Conservation (phyloP, 1,140 invertebrate genomes). For the Tetranychus cinnabarinus region DNA sequence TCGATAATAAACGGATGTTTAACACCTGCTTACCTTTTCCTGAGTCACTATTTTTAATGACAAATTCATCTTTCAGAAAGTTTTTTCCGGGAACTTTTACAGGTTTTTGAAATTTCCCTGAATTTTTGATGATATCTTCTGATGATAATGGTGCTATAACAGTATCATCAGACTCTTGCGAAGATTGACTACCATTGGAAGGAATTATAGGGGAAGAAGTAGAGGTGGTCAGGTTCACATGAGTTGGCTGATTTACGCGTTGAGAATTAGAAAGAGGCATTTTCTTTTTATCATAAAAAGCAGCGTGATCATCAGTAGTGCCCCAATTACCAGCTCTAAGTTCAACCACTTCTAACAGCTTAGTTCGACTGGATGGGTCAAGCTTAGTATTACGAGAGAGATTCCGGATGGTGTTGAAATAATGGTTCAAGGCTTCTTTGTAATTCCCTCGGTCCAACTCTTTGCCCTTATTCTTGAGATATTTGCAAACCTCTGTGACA, state of each 20-base stretch:
- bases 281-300: constrained; percentile 33
- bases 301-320: constrained; percentile 45
- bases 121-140: constrained; percentile 50
- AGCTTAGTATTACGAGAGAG: constrained; percentile 50
- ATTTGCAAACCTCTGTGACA: constrained; percentile 5
- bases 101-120: constrained; percentile 63
- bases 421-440: constrained; percentile 36
- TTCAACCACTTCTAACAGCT: constrained; percentile 65
- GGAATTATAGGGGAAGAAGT: not conserved
- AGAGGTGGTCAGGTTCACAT: constrained; percentile 34
- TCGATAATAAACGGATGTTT: no score
- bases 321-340: constrained; percentile 62
- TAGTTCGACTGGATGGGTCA: constrained; percentile 49
- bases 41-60: constrained; percentile 74
- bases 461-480: constrained; percentile 3
- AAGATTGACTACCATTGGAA: not conserved
- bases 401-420: constrained; percentile 59
- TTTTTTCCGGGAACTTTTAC: constrained; percentile 64
- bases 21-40: constrained; percentile 48
- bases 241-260: constrained; percentile 32
- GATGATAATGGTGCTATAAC: constrained; percentile 19
- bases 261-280: no score
- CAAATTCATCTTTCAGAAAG: constrained; percentile 75
- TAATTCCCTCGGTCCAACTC: not conserved
- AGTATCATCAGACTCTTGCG: not conserved